Evolutionary conservation across 2,797 vertebrate genomes (phyloP).

Genomic region (Myotis planiceps): DNA sequence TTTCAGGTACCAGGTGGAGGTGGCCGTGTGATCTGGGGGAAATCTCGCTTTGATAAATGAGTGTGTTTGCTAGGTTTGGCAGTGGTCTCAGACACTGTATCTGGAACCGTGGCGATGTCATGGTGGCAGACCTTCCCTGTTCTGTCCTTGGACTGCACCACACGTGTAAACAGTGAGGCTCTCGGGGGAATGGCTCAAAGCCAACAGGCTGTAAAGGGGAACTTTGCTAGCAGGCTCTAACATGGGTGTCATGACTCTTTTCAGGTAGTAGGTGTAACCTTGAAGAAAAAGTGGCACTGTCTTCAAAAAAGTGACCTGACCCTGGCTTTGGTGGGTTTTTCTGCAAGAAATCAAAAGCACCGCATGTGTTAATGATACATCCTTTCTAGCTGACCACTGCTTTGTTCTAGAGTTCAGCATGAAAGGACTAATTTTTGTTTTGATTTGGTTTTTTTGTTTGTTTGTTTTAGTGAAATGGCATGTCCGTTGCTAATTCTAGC

Average conservation of each 20-base stretch:
- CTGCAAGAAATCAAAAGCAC: constrained; percentile 89
- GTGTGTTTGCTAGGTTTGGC: background rate
- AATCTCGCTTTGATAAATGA: constrained; percentile 10
- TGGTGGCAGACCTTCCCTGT: background rate
- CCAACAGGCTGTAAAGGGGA: constrained; percentile 64
- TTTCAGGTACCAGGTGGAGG: background rate
- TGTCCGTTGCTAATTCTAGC: constrained; percentile 85
- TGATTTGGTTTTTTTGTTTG: constrained; percentile 50
- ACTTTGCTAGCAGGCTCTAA: constrained; percentile 85
- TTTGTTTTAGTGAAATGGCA: constrained; percentile 85
- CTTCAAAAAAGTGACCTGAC: constrained; percentile 93
- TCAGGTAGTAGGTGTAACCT: constrained; percentile 93
- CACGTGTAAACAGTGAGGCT: background rate
- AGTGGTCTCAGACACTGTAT: background rate
- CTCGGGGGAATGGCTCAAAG: constrained; percentile 20
- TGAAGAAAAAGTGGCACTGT: constrained; percentile 93
- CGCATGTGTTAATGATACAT: constrained; percentile 89
- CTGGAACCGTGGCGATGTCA: background rate
- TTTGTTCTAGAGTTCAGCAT: constrained; percentile 87
- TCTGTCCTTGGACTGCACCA: background rate
- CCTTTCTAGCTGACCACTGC: constrained; percentile 85
- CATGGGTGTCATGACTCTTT: constrained; percentile 89
- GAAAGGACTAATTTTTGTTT: constrained; percentile 84
- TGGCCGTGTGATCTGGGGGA: background rate
- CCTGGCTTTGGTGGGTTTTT: constrained; percentile 92